phyloP scores from a whole-genome alignment of 2,797 vertebrate species.

The Morelia viridis region DNA sequence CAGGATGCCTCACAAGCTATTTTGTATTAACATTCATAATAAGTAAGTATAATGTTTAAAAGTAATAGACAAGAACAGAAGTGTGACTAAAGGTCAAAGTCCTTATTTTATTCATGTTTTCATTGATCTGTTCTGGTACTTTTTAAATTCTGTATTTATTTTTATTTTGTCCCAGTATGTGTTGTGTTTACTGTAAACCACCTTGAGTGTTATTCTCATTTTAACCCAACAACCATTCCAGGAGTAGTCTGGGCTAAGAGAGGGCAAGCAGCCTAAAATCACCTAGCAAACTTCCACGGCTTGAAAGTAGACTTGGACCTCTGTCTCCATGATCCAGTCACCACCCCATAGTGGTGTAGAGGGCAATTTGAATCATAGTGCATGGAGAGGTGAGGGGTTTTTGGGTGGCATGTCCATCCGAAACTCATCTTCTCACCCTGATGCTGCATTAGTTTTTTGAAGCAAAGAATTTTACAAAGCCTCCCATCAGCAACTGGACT shows the following conservation, averaged over 20 bases:
- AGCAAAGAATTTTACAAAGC: not conserved
- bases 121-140: not conserved
- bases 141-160: not conserved
- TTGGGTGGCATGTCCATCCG: not conserved
- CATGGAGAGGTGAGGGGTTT: not conserved
- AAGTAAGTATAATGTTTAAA: constrained; percentile 1
- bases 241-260: not conserved
- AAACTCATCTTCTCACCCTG: not conserved
- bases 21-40: not conserved
- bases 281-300: not conserved
- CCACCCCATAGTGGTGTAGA: not conserved
- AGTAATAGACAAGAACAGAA: not conserved
- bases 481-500: not conserved
- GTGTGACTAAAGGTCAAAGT: not conserved
- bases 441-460: not conserved
- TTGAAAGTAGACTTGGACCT: not conserved
- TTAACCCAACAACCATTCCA: not conserved
- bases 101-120: not conserved
- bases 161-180: not conserved
- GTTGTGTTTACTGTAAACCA: not conserved
- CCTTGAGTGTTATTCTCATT: not conserved
- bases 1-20: not conserved
- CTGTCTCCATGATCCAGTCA: not conserved
- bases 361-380: not conserved
- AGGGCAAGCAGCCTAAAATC: not conserved